phyloP scores from a whole-genome alignment of 2,888 invertebrate genomes.

The Andrena trimmerana region DNA sequence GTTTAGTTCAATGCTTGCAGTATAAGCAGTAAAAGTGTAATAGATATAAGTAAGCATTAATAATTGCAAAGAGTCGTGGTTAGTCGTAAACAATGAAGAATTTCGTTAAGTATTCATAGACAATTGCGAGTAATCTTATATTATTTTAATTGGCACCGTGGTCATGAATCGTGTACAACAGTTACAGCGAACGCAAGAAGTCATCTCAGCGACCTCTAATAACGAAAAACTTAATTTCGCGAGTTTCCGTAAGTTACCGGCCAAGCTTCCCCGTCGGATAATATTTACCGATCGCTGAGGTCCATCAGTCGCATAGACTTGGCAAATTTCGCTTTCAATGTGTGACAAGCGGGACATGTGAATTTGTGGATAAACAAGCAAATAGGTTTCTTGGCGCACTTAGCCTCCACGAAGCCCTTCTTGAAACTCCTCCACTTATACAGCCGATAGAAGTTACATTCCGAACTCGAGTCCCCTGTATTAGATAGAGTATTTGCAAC shows the following conservation, averaged over 20 bases:
- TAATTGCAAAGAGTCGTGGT: no score
- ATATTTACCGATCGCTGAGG: slow-evolving; percentile 85
- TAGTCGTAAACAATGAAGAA: not conserved
- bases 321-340: slow-evolving; percentile 88
- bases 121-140: not conserved
- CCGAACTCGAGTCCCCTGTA: slow-evolving; percentile 42
- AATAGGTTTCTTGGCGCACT: slow-evolving; percentile 85
- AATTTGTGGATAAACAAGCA: slow-evolving; percentile 90
- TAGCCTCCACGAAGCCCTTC: slow-evolving; percentile 74
- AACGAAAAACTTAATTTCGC: not conserved
- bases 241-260: not conserved
- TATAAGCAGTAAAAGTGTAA: no score
- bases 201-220: not conserved
- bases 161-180: not conserved
- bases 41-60: no score
- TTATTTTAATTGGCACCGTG: not conserved
- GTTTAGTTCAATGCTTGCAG: no score
- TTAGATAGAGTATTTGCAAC: slow-evolving; percentile 36
- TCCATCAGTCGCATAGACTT: slow-evolving; percentile 87
- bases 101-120: not conserved
- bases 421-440: slow-evolving; percentile 75
- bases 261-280: not conserved
- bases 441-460: slow-evolving; percentile 67
- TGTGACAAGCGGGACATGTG: slow-evolving; percentile 89
- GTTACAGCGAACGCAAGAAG: not conserved